Conservation (phyloP, 1,140 invertebrate species). For the Melanaphis sacchari region DNA sequence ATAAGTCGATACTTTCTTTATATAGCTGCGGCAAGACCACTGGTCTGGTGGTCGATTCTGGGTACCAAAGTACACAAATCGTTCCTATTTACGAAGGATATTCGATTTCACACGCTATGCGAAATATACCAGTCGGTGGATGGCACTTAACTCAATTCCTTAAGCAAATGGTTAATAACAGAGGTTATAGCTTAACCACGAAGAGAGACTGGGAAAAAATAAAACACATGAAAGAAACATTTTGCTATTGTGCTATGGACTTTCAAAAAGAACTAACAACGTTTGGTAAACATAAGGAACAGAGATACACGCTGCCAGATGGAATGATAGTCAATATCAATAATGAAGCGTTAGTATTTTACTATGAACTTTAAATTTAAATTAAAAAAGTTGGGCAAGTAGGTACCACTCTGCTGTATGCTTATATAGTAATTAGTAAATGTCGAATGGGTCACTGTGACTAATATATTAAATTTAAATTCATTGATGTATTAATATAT, state of each 20-base stretch:
- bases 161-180: background rate
- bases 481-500: too few relatives aligned
- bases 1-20: background rate
- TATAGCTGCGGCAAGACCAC: background rate
- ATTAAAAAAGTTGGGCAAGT: too few relatives aligned
- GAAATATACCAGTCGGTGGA: conserved; percentile 11
- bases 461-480: too few relatives aligned
- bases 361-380: background rate
- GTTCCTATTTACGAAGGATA: conserved; percentile 28
- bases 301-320: background rate
- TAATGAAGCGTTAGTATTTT: conserved; percentile 17
- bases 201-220: background rate
- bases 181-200: conserved; percentile 6
- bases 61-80: background rate
- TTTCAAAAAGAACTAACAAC: background rate
- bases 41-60: conserved; percentile 25
- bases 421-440: too few relatives aligned
- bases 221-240: background rate
- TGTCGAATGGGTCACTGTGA: too few relatives aligned
- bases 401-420: too few relatives aligned
- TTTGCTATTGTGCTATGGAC: background rate
- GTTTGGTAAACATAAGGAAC: background rate
- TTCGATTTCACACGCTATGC: background rate
- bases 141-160: conserved; percentile 6
- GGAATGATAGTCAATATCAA: conserved; percentile 1